Conservation (phyloP, 1,140 invertebrate genomes). For the Macrocentrus cingulum region DNA sequence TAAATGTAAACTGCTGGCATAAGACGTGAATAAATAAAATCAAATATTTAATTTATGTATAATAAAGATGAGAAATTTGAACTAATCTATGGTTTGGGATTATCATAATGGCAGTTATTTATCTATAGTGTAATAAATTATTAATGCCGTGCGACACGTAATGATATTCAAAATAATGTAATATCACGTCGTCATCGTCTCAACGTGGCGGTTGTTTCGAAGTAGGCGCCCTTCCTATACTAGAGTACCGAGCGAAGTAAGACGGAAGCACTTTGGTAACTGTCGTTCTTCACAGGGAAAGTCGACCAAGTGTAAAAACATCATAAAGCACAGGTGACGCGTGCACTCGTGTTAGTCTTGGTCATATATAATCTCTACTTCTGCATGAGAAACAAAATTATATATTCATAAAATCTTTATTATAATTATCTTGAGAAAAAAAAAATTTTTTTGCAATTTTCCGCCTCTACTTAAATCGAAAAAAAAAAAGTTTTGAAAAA, state of each 20-base stretch:
- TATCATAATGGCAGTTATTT: neutral
- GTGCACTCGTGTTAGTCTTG: neutral
- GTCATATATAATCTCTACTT: neutral
- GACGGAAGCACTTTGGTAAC: conserved; percentile 34
- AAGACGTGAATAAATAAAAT: too few relatives aligned
- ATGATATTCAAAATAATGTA: conserved; percentile 51
- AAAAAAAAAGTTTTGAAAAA: too few relatives aligned
- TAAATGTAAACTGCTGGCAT: too few relatives aligned
- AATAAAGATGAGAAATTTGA: too few relatives aligned
- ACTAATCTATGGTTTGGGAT: neutral
- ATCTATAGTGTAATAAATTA: neutral
- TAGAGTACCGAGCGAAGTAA: neutral
- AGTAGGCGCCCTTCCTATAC: conserved; percentile 9
- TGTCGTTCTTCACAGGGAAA: conserved; percentile 31
- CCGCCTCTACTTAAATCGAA: too few relatives aligned
- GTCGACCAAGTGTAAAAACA: conserved; percentile 35
- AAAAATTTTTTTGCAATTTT: too few relatives aligned
- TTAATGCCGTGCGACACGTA: conserved; percentile 9
- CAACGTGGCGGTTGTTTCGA: conserved; percentile 27
- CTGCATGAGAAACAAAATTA: too few relatives aligned
- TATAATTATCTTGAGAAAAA: too few relatives aligned
- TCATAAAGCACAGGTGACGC: conserved; percentile 44
- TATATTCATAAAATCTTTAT: too few relatives aligned
- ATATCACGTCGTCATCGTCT: conserved; percentile 43
- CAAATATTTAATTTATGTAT: too few relatives aligned